phyloP scores from a whole-genome alignment of 2,797 vertebrate species.

The Pampus argenteus region DNA sequence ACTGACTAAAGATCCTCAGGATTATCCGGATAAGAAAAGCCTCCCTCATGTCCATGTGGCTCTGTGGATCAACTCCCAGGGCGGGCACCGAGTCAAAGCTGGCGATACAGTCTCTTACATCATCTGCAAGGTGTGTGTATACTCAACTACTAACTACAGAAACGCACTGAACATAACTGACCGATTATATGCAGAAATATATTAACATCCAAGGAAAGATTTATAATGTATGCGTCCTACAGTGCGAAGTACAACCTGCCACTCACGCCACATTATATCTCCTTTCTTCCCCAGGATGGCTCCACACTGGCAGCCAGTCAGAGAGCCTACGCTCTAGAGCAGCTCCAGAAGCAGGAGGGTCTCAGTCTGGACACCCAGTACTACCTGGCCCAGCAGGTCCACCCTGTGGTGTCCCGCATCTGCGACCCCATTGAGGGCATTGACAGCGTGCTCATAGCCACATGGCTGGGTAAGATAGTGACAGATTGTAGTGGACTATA shows the following conservation, averaged over 20 bases:
- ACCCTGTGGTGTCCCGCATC: slow-evolving; percentile 96
- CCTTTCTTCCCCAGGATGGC: slow-evolving; percentile 86
- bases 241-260: not conserved
- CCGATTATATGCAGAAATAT: not conserved
- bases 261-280: not conserved
- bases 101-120: slow-evolving; percentile 96
- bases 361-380: slow-evolving; percentile 94
- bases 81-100: slow-evolving; percentile 92
- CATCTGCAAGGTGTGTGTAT: slow-evolving; percentile 92
- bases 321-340: slow-evolving; percentile 94
- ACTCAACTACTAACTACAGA: not conserved
- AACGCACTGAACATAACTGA: not conserved
- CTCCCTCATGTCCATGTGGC: slow-evolving; percentile 98
- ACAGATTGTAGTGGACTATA: slow-evolving; percentile 3
- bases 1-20: slow-evolving; percentile 97
- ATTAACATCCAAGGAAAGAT: not conserved
- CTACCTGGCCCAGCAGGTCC: slow-evolving; percentile 96
- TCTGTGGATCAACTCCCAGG: slow-evolving; percentile 98
- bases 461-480: slow-evolving; percentile 91
- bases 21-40: slow-evolving; percentile 97
- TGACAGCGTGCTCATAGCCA: slow-evolving; percentile 93
- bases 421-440: slow-evolving; percentile 98
- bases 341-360: slow-evolving; percentile 93
- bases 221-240: not conserved
- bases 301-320: slow-evolving; percentile 92